Conservation (phyloP, 2,113 vertebrate species). For the Apistogramma diplotaenia region DNA sequence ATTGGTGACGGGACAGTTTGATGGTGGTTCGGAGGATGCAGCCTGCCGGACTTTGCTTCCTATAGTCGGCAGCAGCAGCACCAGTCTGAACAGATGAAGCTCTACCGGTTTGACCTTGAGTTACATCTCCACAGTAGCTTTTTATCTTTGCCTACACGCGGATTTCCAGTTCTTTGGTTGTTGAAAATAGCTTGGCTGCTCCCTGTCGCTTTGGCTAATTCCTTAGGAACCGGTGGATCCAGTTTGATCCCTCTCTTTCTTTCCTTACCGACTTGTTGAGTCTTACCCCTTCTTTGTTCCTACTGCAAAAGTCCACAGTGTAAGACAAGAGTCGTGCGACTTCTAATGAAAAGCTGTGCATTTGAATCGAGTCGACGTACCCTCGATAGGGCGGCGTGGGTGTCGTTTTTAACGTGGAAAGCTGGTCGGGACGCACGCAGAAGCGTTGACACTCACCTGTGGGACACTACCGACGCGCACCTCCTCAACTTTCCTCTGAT, state of each 20-base stretch:
- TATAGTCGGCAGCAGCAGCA: not conserved
- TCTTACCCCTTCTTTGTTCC: conserved; percentile 44
- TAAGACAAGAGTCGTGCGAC: conserved; percentile 7
- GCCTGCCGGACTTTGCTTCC: no score
- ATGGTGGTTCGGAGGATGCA: not conserved
- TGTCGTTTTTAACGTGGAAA: conserved; percentile 76
- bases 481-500: conserved; percentile 71
- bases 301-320: not conserved
- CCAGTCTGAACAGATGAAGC: not conserved
- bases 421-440: conserved; percentile 71
- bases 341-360: conserved; percentile 16
- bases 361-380: not conserved
- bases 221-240: conserved; percentile 97
- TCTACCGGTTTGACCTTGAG: conserved; percentile 34
- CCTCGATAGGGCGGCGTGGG: conserved; percentile 25
- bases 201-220: conserved; percentile 82
- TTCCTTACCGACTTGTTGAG: conserved; percentile 60
- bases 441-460: conserved; percentile 69
- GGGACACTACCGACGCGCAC: conserved; percentile 42
- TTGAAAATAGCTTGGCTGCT: conserved; percentile 70
- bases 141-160: conserved; percentile 59
- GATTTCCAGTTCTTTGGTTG: conserved; percentile 74
- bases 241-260: conserved; percentile 85
- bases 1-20: not conserved
- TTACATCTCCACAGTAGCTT: conserved; percentile 28